Conservation (phyloP, 2,113 vertebrate species). For the Microtus montanus region DNA sequence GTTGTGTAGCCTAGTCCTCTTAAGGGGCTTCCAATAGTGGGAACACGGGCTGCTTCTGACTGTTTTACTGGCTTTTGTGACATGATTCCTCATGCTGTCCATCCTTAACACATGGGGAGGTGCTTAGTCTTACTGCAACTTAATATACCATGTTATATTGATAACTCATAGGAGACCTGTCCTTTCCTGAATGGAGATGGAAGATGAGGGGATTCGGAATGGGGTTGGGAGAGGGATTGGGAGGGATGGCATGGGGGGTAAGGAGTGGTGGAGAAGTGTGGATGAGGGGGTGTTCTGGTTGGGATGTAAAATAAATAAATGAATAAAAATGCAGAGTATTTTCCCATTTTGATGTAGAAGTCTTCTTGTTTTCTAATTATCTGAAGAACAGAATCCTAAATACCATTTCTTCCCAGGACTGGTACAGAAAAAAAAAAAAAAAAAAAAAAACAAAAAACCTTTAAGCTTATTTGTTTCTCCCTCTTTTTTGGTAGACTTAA, state of each 20-base stretch:
- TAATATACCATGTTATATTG: not conserved
- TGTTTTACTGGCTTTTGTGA: too few species aligned
- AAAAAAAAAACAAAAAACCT: slow-evolving; percentile 18
- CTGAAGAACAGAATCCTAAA: slow-evolving; percentile 43
- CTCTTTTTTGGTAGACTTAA: not conserved
- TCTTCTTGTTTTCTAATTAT: slow-evolving; percentile 46
- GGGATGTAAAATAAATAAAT: not conserved
- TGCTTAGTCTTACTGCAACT: not conserved
- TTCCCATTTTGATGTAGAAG: not conserved
- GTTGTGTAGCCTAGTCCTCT: too few species aligned
- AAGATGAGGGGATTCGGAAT: not conserved
- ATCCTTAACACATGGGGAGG: not conserved
- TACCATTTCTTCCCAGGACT: not conserved
- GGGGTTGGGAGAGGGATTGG: not conserved
- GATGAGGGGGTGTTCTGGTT: not conserved
- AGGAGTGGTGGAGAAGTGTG: not conserved
- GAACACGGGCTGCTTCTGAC: too few species aligned
- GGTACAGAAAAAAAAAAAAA: not conserved
- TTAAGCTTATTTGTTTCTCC: not conserved
- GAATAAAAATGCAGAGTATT: not conserved
- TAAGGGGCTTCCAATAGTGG: too few species aligned
- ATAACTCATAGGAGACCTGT: not conserved
- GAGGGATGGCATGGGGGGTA: not conserved
- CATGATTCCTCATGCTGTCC: too few species aligned
- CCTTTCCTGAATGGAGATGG: not conserved